Conservation (phyloP, 2,797 vertebrate species). For the Thalassophryne amazonica region DNA sequence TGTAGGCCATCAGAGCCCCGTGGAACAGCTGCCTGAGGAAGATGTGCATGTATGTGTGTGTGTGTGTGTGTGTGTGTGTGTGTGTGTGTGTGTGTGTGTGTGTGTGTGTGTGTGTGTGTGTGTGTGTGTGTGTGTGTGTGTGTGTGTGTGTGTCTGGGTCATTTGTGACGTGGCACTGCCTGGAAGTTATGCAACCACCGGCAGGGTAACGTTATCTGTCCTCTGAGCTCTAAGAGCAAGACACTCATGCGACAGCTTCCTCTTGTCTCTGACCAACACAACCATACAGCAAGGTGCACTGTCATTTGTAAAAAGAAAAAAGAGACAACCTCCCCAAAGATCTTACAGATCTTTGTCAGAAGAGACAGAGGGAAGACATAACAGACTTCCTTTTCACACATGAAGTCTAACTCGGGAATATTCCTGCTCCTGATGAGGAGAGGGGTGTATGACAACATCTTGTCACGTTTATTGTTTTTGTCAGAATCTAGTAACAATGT, state of each 20-base stretch:
- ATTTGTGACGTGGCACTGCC: constrained; percentile 65
- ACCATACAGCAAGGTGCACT: constrained; percentile 14
- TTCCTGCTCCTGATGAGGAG: too few species aligned
- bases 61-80: constrained; percentile 6
- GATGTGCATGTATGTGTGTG: constrained; percentile 20
- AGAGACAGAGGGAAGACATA: neutral
- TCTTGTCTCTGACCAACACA: constrained; percentile 33
- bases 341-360: neutral
- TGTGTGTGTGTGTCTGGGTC: constrained; percentile 41
- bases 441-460: too few species aligned
- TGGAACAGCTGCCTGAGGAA: constrained; percentile 33
- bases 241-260: constrained; percentile 64
- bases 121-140: neutral
- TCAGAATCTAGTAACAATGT: too few species aligned
- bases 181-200: constrained; percentile 72
- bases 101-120: neutral
- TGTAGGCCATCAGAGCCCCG: constrained; percentile 2
- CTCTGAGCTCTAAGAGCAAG: constrained; percentile 52
- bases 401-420: too few species aligned
- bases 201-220: constrained; percentile 71
- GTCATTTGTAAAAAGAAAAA: constrained; percentile 23
- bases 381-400: too few species aligned
- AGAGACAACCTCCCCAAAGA: constrained; percentile 18
- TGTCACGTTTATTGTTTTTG: too few species aligned
- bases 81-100: neutral